Base-by-base conservation (phyloP, 2,888 invertebrate species). In the Microplitis deprimator region DNA sequence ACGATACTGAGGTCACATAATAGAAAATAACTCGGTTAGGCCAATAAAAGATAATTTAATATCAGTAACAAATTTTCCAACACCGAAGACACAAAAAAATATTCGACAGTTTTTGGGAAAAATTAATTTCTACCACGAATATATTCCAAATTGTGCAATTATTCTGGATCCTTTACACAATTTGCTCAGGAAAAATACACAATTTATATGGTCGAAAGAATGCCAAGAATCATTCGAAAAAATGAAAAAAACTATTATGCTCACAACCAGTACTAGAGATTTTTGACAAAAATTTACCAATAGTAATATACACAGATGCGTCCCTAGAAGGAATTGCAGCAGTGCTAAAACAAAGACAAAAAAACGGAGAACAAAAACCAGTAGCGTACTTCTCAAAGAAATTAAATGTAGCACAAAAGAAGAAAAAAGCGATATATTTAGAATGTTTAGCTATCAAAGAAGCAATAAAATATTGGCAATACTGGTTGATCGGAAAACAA, bases 391-490 rank as follows among this genome's bases (percentile, higher is more conserved):
- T 20, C 20, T 20, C 20, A 20, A 20, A 20, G 2, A 20, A 20
- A 20, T 20, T 2, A 20, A 82, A 74, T 50, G 72, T 81, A 73
- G 73, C 65, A 8, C 79, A 83, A 79, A 81, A 80, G 39, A 41
- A 76, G 76, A 82, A 80, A 8, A 81, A 79, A 80, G 77, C 77
- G 1, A 82, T 82, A 4, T 81, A 78, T 71, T 78, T 82, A 16
- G 81, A 84, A 77, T 81, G 80, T 67, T 73, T 80, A 41, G 81
- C 81, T 16, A 83, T 82, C 50, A 83, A 82, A 79, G 82, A 83
- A 68, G 82, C 82, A 3, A 76, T 82, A 5, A 79, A 79, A 79
- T 83, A 79, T 79, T 82, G 81, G 82, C 83, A 83, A 67, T 79
- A 80, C 70, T 83, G 79, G 77, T 74, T 83, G 1, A 81, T 83